Base-by-base conservation (phyloP, 2,113 vertebrate species). In the Clupea harengus region DNA sequence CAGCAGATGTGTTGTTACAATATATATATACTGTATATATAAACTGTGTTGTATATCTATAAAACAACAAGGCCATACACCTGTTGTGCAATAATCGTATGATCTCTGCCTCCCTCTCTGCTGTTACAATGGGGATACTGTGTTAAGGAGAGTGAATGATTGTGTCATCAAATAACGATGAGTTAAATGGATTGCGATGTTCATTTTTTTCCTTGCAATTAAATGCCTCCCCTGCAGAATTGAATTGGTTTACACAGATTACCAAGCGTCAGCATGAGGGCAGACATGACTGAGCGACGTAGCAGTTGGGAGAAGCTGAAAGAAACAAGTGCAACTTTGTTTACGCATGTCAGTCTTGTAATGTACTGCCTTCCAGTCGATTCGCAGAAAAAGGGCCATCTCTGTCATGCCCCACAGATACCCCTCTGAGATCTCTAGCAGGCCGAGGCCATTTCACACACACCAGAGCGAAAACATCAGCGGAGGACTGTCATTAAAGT, bases 131-230 rank as follows among this genome's bases (percentile, higher is more conserved):
- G 72, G 18, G 39, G 13, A 78, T 17, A 28, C 25, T 78, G 72
- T 78, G n/a, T 72, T 72, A 13, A 6, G 20, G 54, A 44, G n/a
- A 72, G 72, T 78, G 72, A 78, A 13, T 28, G 32, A 78, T 78
- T 78, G 72, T 78, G 28, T 78, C 72, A 78, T 78, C 39, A 78
- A 78, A 78, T 78, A 78, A 39, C 28, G 72, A 78, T 39, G 72
- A 78, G 10, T 1, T 28, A 78, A 15, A 78, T 78, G 72, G 72
- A 78, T 78, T 13, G 72, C 28, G 28, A 28, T 39, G 28, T 78
- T 78, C 72, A 78, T 78, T 78, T 39, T 32, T 78, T 32, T 39
- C 72, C 39, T 78, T 78, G 39, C 72, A 78, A 78, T 78, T 78
- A 78, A 78, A 28, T 72, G 11, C 64, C 25, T 25, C 28, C 64